Evolutionary conservation across 2,797 vertebrate species (phyloP), one percentile per base, ranked within the genome.

Genomic region (Sebastes steindachneri): DNA sequence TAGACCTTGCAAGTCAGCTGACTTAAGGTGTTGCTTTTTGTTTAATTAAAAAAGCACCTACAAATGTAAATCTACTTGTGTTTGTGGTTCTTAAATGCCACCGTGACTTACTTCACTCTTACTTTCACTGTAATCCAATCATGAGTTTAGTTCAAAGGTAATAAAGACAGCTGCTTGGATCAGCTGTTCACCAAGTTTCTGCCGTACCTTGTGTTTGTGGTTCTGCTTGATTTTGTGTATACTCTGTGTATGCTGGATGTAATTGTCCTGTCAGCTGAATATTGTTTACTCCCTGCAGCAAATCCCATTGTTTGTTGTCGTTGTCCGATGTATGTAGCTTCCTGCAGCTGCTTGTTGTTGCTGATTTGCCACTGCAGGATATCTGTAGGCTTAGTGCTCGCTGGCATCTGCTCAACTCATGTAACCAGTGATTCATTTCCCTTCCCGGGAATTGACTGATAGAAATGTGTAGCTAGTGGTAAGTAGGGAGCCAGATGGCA

Each of bases 361-460:
- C 74, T 76, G 59, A 79, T 89, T 79, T 80, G 66, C 73, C 63
- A 53, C 75, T 85, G 72, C 80, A 87, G 64, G 72, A 81, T 84
- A 79, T 88, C 73, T 77, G 67, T 73, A 72, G 85, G 74, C 82
- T 73, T 73, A 68, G 68, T 48, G 7, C 48, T 80, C 62, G n/a
- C 72, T 87, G 84, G 79, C 88, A 92, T 92, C 89, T 91, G 84
- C 55, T 73, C 80, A 79, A 53, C 58, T 84, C 74, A 88, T 85
- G 74, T 68, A 89, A 88, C 81, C 69, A 75, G 67, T 51, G 64
- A 86, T 75, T 84, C 37, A 83, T 79, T 82, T 73, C 66, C 67
- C 62, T 82, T 82, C 72, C 60, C 54, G 77, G 78, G 68, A 80
- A 72, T 41, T 75, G 69, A 85, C 68, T 59, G 62, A 86, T 68